A percentile compares a stretch with the other conserved stretches of the same genome.
Conservation (phyloP, 1,140 invertebrate species). For the Parapsyche elsis region DNA sequence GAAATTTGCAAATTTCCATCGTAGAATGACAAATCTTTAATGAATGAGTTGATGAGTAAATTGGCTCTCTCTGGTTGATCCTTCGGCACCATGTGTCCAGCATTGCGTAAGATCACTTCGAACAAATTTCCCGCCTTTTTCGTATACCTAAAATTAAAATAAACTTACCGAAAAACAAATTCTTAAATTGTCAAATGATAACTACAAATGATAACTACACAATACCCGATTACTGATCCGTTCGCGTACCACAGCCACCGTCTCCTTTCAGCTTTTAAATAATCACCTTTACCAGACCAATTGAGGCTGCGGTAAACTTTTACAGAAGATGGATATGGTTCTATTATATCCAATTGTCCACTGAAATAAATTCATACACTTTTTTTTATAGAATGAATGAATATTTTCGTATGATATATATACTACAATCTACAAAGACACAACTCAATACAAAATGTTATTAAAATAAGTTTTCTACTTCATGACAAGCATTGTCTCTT, state of each 20-base stretch:
- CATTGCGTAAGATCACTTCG: conserved; percentile 58
- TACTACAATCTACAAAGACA: too few species aligned
- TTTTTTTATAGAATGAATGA: too few species aligned
- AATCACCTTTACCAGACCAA: conserved; percentile 74
- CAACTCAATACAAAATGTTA: too few species aligned
- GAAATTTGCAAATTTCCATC: not conserved
- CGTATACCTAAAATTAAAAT: conserved; percentile 68
- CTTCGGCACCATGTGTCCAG: too few species aligned
- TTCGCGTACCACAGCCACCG: conserved; percentile 64
- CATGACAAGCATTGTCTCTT: too few species aligned
- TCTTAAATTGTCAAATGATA: not conserved
- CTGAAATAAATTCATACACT: too few species aligned
- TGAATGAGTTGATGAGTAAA: conserved; percentile 42
- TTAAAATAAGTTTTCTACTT: too few species aligned
- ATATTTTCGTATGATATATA: too few species aligned
- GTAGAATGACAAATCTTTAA: not conserved
- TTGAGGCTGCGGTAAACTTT: conserved; percentile 75
- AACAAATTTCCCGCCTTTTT: conserved; percentile 62
- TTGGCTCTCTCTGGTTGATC: not conserved
- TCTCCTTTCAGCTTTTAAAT: conserved; percentile 67
- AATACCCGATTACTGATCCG: conserved; percentile 62
- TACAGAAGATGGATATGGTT: conserved; percentile 81
- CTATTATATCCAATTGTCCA: conserved; percentile 87
- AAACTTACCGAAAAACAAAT: not conserved
- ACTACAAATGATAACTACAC: conserved; percentile 22